Evolutionary conservation across 2,797 vertebrate genomes (phyloP).

Genomic region (Eidolon dupreanum): DNA sequence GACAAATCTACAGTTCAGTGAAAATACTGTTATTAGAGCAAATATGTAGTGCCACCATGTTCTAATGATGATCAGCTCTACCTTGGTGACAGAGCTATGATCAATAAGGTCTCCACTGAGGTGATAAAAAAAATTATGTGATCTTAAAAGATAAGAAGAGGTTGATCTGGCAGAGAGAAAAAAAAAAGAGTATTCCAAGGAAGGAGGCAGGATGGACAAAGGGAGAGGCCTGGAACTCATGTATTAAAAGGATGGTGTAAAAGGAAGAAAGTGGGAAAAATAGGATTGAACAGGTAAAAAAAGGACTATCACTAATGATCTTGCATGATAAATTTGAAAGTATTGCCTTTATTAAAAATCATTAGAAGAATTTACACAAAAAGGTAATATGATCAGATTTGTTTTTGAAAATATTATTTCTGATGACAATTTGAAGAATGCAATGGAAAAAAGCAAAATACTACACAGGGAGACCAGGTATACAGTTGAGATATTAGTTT

Average conservation of each 20-base stretch:
- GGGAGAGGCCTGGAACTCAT: neutral
- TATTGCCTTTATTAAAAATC: neutral
- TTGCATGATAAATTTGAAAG: neutral
- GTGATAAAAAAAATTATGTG: neutral
- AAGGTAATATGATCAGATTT: neutral
- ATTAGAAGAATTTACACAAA: neutral
- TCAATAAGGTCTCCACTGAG: neutral
- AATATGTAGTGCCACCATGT: neutral
- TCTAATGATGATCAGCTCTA: neutral
- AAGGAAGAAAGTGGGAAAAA: neutral
- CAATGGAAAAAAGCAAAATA: neutral
- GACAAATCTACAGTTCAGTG: neutral
- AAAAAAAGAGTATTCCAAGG: neutral
- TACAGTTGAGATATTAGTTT: neutral
- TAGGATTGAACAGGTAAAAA: neutral
- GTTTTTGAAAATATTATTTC: conserved; percentile 13
- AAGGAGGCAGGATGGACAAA: neutral
- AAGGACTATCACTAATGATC: neutral
- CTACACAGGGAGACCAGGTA: neutral
- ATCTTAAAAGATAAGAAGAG: neutral
- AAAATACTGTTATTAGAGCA: neutral
- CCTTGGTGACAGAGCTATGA: neutral
- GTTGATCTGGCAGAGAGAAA: neutral
- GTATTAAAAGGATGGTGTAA: neutral
- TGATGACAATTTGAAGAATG: neutral